A percentile compares a stretch with the other conserved stretches of the same genome.
Evolutionary conservation across 2,888 invertebrate genomes (phyloP).

Genomic region (Morinoia aosen): DNA sequence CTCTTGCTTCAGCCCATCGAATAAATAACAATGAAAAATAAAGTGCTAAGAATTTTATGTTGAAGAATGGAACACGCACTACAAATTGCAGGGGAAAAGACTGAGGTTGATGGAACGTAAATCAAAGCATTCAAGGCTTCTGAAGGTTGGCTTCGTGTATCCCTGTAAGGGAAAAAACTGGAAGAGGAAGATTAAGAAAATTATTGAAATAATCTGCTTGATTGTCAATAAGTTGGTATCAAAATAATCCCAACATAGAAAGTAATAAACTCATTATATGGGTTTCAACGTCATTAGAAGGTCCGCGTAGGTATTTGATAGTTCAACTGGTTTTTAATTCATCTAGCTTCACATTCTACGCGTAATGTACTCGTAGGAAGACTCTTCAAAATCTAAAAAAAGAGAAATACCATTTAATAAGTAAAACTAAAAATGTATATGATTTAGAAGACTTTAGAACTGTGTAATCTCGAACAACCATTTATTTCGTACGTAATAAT

Average conservation of each 20-base stretch:
- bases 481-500: too few relatives aligned
- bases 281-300: background rate
- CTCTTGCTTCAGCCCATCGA: background rate
- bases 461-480: too few relatives aligned
- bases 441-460: too few relatives aligned
- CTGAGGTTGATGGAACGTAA: background rate
- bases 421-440: background rate
- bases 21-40: background rate
- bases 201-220: too few relatives aligned
- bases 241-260: background rate
- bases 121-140: background rate
- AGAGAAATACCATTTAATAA: background rate
- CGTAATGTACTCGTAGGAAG: too few relatives aligned
- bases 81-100: background rate
- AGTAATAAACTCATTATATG: background rate
- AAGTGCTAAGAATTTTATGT: too few relatives aligned
- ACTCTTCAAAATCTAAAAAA: background rate
- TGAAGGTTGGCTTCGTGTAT: too few relatives aligned
- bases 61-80: background rate
- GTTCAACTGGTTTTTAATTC: background rate
- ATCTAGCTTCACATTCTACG: background rate
- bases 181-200: too few relatives aligned
- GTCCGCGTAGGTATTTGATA: background rate
- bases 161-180: too few relatives aligned
- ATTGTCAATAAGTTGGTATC: background rate